A percentile compares a stretch with the other conserved stretches of the same genome.
Conservation (phyloP, 2,888 invertebrate species). For the Luffia ferchaultella region DNA sequence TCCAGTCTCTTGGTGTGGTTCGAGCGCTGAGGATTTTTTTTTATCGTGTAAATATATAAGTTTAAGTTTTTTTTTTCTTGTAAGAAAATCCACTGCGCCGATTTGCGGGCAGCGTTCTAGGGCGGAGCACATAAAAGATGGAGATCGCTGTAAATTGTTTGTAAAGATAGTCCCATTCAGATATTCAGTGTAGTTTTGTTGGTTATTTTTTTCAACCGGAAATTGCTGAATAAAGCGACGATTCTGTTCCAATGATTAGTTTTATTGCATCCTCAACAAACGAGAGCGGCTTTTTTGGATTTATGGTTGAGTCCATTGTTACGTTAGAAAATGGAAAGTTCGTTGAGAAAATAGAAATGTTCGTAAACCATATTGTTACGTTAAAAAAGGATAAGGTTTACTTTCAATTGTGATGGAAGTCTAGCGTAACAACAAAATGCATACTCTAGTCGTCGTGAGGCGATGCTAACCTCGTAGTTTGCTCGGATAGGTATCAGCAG, state of each 20-base stretch:
- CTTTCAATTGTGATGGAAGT: too few relatives aligned
- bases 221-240: constrained; percentile 62
- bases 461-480: too few relatives aligned
- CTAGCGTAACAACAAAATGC: too few relatives aligned
- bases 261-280: constrained; percentile 26
- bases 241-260: constrained; percentile 53
- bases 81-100: not conserved
- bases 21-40: constrained; percentile 1
- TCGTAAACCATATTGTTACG: too few relatives aligned
- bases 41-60: constrained; percentile 6
- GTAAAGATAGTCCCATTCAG: constrained; percentile 61
- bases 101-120: not conserved
- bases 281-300: too few relatives aligned
- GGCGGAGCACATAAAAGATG: constrained; percentile 17
- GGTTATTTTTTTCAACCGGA: constrained; percentile 58
- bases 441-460: too few relatives aligned
- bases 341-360: too few relatives aligned
- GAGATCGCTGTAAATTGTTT: constrained; percentile 54
- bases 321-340: too few relatives aligned
- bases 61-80: constrained; percentile 6
- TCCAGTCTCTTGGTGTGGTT: too few relatives aligned
- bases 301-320: too few relatives aligned
- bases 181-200: constrained; percentile 61
- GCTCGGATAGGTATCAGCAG: too few relatives aligned
- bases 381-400: too few relatives aligned